These are phyloP conservation scores for Creontiades dilutus DNA, from an alignment of 2,888 invertebrate genomes.

Conservation along the genomic window DNA sequence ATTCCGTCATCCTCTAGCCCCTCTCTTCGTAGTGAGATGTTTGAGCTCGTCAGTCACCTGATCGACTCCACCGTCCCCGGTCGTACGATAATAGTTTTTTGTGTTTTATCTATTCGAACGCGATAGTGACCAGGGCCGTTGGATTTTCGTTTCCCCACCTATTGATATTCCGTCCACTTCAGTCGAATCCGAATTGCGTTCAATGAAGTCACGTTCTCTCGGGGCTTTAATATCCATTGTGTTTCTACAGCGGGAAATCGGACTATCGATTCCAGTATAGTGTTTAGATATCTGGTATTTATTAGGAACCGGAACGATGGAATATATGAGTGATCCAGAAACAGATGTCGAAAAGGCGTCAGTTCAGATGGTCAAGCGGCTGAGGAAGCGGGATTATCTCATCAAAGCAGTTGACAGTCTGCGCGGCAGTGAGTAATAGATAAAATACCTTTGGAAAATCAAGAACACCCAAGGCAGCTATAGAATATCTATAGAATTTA, in stretches of 20 bases:
- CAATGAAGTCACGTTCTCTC: neutral
- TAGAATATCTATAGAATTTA: too few species aligned
- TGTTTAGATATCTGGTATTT: too few species aligned
- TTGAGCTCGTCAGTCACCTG: neutral
- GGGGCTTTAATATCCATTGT: too few species aligned
- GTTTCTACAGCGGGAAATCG: neutral
- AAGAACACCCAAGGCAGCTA: too few species aligned
- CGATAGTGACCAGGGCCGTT: neutral
- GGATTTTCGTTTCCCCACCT: neutral
- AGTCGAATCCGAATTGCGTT: neutral
- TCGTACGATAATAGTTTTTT: neutral
- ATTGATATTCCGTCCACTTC: neutral
- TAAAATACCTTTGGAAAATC: too few species aligned
- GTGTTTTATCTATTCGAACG: neutral
- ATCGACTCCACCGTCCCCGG: neutral
- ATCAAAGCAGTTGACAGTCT: conserved; percentile 59
- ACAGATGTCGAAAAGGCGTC: neutral
- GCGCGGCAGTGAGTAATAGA: conserved; percentile 46
- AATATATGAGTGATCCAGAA: neutral
- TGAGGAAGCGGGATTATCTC: conserved; percentile 60
- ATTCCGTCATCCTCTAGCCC: neutral
- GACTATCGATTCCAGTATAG: neutral
- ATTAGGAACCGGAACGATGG: neutral
- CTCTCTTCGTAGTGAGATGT: neutral
- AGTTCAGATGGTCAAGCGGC: conserved; percentile 52